Percentiles rank a stretch among this genome's conserved stretches.
phyloP scores from a whole-genome alignment of 2,113 vertebrate genomes.

The Rhineura floridana region DNA sequence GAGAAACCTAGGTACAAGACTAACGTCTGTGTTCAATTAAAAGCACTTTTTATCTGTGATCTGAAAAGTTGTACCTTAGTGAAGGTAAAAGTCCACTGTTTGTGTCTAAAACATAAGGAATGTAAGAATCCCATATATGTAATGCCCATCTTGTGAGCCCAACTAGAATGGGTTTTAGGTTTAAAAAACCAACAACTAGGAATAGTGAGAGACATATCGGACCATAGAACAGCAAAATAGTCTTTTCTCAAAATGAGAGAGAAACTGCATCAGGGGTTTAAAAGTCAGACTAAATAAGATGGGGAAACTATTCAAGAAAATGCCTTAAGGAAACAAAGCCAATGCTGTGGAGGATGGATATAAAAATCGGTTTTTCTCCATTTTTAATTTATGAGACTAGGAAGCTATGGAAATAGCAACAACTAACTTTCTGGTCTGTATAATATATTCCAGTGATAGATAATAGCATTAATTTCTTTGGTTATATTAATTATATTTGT shows the following conservation, averaged over 20 bases:
- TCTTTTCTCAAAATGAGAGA: not conserved
- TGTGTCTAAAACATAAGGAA: not conserved
- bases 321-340: not conserved
- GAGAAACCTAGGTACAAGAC: not conserved
- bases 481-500: not conserved
- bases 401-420: not conserved
- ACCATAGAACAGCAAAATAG: not conserved
- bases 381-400: not conserved
- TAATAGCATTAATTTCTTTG: not conserved
- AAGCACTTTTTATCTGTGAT: not conserved
- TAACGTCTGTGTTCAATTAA: not conserved
- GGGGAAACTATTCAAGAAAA: not conserved
- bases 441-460: not conserved
- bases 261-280: not conserved
- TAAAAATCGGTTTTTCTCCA: not conserved
- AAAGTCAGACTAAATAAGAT: not conserved
- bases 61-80: not conserved
- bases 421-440: not conserved
- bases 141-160: not conserved
- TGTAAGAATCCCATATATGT: not conserved
- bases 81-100: not conserved
- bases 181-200: not conserved
- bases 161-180: not conserved
- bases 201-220: not conserved
- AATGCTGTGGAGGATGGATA: not conserved